Conservation (phyloP, 2,888 invertebrate species). For the Scaeva pyrastri region DNA sequence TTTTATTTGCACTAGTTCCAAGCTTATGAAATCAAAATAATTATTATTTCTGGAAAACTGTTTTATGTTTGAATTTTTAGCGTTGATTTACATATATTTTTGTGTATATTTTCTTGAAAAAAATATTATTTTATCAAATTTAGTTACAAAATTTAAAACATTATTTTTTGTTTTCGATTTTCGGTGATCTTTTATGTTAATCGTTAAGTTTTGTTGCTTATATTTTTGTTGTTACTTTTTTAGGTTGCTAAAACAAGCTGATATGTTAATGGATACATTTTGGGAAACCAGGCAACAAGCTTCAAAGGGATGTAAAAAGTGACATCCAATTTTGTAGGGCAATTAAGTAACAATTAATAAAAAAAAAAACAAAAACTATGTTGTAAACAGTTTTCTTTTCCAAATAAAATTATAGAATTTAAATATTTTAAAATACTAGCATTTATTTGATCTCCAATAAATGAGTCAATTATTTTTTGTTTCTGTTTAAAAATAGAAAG, state of each 20-base stretch:
- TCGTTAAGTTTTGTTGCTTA: constrained; percentile 32
- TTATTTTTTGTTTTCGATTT: constrained; percentile 68
- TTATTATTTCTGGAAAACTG: constrained; percentile 23
- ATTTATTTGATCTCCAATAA: background rate
- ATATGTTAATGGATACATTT: constrained; percentile 44
- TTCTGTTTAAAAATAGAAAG: no score
- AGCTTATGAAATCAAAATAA: background rate
- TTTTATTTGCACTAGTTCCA: constrained; percentile 33
- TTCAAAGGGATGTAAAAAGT: constrained; percentile 33
- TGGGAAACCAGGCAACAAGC: constrained; percentile 49
- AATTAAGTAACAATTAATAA: background rate
- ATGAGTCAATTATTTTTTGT: no score
- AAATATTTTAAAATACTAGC: constrained; percentile 46
- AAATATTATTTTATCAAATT: constrained; percentile 52
- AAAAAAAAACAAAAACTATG: background rate
- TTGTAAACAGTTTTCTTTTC: constrained; percentile 32
- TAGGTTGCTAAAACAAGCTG: constrained; percentile 61
- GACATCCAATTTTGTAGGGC: constrained; percentile 17
- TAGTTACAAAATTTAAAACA: constrained; percentile 43
- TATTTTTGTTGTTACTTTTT: constrained; percentile 51
- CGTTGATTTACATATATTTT: constrained; percentile 43
- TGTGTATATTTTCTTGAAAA: constrained; percentile 61
- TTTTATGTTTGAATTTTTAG: constrained; percentile 20
- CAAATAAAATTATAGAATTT: constrained; percentile 54
- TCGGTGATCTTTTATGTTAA: constrained; percentile 52